phyloP scores from a whole-genome alignment of 2,888 invertebrate species.

The Myathropa florea region DNA sequence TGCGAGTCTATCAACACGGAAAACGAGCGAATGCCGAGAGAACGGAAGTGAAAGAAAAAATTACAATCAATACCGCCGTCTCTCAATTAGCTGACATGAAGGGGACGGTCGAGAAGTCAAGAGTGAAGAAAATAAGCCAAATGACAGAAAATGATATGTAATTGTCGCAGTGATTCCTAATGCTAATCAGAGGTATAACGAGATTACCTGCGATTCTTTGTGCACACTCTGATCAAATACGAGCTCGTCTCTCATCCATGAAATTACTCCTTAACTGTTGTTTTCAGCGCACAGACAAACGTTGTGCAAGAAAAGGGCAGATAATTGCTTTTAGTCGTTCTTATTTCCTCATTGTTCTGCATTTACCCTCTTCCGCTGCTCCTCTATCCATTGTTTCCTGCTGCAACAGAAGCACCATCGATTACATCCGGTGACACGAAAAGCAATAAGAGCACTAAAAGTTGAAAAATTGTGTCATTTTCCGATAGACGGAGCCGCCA shows the following conservation, averaged over 20 bases:
- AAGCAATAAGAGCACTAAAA: slow-evolving; percentile 13
- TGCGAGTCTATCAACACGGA: too few relatives aligned
- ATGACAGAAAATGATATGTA: slow-evolving; percentile 3
- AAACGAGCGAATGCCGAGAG: too few relatives aligned
- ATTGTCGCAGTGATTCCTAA: background rate
- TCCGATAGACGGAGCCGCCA: background rate
- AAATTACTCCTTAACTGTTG: slow-evolving; percentile 40
- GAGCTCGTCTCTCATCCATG: slow-evolving; percentile 32
- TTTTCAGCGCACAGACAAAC: slow-evolving; percentile 3
- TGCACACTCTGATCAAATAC: slow-evolving; percentile 21
- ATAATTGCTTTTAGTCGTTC: slow-evolving; percentile 25
- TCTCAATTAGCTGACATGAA: background rate
- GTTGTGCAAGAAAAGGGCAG: background rate
- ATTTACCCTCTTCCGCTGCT: background rate
- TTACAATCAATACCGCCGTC: slow-evolving; percentile 19
- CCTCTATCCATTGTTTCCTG: background rate
- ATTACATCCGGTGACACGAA: slow-evolving; percentile 40
- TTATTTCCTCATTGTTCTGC: slow-evolving; percentile 32
- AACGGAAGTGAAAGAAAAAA: slow-evolving; percentile 53
- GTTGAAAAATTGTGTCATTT: slow-evolving; percentile 36
- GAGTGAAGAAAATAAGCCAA: background rate
- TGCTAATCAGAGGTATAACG: slow-evolving; percentile 39
- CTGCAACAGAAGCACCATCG: slow-evolving; percentile 19
- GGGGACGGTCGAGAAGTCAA: background rate
- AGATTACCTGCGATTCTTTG: slow-evolving; percentile 33